Percentiles rank a stretch among this genome's conserved stretches.
Evolutionary conservation across 2,113 vertebrate species (phyloP).

Genomic region (Periophthalmodon schlosseri): DNA sequence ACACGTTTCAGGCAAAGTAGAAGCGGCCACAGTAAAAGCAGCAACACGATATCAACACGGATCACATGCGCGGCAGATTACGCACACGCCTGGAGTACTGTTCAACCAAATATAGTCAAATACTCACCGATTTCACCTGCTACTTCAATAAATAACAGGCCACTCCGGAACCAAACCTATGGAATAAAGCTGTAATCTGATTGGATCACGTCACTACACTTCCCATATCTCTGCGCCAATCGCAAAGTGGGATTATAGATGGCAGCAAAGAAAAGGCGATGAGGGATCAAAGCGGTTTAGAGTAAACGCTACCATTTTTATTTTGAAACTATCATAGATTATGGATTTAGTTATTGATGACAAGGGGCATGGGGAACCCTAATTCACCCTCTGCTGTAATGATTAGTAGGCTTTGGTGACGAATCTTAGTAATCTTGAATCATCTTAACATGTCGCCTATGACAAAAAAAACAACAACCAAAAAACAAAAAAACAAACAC

Average conservation of each 20-base stretch:
- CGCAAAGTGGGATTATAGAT: constrained; percentile 7
- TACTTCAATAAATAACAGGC: constrained; percentile 56
- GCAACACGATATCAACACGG: background rate
- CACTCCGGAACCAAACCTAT: constrained; percentile 39
- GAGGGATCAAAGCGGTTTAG: background rate
- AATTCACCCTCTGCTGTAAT: too few relatives aligned
- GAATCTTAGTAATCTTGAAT: too few relatives aligned
- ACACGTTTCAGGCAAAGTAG: constrained; percentile 8
- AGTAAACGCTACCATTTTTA: background rate
- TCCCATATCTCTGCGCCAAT: constrained; percentile 54
- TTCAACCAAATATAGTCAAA: background rate
- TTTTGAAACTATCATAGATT: background rate
- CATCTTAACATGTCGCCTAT: too few relatives aligned
- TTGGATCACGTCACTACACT: constrained; percentile 58
- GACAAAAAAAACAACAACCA: too few relatives aligned
- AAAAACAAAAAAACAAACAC: too few relatives aligned
- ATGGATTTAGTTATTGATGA: background rate
- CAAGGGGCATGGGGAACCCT: background rate
- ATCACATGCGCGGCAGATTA: background rate
- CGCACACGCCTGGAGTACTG: background rate
- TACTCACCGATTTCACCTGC: constrained; percentile 62
- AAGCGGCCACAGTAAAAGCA: background rate
- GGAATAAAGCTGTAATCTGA: constrained; percentile 59
- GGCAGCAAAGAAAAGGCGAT: background rate
- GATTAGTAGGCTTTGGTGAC: too few relatives aligned